These are phyloP conservation scores for Holothuria scabra DNA, from an alignment of 53 echinoderm and acorn worm genomes.

Conservation along the genomic window DNA sequence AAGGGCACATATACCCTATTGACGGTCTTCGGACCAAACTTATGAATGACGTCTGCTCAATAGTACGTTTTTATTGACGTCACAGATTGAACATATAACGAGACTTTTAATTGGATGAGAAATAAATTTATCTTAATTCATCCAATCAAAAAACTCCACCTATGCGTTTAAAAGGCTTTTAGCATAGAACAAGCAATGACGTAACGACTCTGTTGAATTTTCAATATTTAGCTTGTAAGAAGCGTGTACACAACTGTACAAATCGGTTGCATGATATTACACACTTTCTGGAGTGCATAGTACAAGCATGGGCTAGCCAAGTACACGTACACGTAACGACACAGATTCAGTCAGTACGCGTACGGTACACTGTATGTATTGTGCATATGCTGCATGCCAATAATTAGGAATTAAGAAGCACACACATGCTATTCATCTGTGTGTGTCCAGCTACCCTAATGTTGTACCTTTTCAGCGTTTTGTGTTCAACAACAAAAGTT, in stretches of 20 bases:
- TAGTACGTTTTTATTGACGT: constrained; percentile 58
- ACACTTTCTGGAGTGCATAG: no score
- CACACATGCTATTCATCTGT: no score
- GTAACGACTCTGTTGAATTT: constrained; percentile 8
- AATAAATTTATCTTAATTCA: background rate
- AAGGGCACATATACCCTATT: no score
- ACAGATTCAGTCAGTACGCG: no score
- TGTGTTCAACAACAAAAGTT: no score
- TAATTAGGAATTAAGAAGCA: background rate
- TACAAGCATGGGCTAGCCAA: no score
- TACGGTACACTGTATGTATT: background rate
- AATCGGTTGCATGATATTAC: no score
- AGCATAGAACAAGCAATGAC: constrained; percentile 15
- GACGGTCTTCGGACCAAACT: no score
- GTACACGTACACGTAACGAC: no score
- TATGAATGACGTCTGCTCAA: no score
- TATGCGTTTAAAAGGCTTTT: constrained; percentile 16
- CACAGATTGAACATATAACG: constrained; percentile 50
- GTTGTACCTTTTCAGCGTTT: no score
- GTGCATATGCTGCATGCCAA: background rate
- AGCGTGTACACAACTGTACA: no score
- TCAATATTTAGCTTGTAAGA: background rate
- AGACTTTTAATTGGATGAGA: constrained; percentile 52
- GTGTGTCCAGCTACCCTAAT: constrained; percentile 32
- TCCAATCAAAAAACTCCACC: constrained; percentile 46